phyloP scores from a whole-genome alignment of 2,113 vertebrate genomes.

The Rallus limicola region DNA sequence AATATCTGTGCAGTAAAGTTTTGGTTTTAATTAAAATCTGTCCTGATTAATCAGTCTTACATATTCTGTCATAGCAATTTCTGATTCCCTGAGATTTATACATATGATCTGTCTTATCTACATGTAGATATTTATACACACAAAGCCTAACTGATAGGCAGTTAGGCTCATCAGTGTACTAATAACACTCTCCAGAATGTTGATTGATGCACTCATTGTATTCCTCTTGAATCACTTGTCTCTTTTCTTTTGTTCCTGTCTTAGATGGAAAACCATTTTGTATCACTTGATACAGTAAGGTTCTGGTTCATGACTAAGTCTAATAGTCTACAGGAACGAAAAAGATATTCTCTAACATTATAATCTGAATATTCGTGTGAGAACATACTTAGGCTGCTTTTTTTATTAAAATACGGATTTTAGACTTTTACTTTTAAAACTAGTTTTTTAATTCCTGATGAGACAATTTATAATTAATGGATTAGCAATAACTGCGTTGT shows the following conservation, averaged over 20 bases:
- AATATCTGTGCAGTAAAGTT: constrained; percentile 47
- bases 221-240: neutral
- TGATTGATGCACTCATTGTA: neutral
- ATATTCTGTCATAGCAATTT: fast-evolving
- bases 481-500: neutral
- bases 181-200: neutral
- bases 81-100: neutral
- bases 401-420: neutral
- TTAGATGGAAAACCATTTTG: neutral
- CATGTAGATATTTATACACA: neutral
- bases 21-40: constrained; percentile 20
- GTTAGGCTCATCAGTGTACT: neutral
- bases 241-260: neutral
- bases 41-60: neutral
- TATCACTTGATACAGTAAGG: neutral
- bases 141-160: neutral
- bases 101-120: neutral
- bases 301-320: neutral
- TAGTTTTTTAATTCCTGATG: neutral
- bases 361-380: neutral
- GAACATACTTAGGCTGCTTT: neutral
- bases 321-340: neutral
- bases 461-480: neutral
- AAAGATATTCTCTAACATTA: neutral
- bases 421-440: neutral